Conservation (phyloP, 2,888 invertebrate species). For the Euplagia quadripunctaria region DNA sequence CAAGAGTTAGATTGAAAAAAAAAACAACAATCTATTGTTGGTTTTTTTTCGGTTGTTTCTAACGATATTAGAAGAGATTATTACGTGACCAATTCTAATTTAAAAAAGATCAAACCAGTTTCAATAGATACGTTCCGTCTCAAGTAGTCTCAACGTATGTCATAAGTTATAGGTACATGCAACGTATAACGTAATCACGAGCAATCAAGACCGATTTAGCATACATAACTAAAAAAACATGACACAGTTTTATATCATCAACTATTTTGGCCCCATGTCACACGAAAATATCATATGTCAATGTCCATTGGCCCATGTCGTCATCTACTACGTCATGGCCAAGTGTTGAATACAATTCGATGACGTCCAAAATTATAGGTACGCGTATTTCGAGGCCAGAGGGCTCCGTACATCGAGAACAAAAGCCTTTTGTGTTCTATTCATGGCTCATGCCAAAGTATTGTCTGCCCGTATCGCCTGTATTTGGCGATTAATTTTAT, state of each 20-base stretch:
- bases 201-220: slow-evolving; percentile 2
- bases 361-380: neutral
- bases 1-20: neutral
- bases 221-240: neutral
- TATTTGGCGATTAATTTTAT: neutral
- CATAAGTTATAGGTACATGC: neutral
- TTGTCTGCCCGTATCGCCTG: slow-evolving; percentile 16
- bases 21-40: neutral
- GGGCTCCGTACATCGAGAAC: slow-evolving; percentile 1
- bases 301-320: neutral
- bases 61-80: neutral
- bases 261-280: slow-evolving; percentile 1
- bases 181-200: neutral
- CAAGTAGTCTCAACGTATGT: neutral
- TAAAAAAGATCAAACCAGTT: neutral
- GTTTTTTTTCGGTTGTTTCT: no score
- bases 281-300: slow-evolving; percentile 7
- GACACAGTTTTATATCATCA: neutral
- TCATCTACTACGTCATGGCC: slow-evolving; percentile 6
- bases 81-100: neutral
- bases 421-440: slow-evolving; percentile 13
- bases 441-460: neutral
- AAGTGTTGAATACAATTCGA: neutral
- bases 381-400: slow-evolving; percentile 2
- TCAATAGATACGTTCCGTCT: neutral